Evolutionary conservation across 2,888 invertebrate genomes (phyloP), one percentile per base, ranked within the genome.

Genomic region (Synanthedon andrenaeformis): DNA sequence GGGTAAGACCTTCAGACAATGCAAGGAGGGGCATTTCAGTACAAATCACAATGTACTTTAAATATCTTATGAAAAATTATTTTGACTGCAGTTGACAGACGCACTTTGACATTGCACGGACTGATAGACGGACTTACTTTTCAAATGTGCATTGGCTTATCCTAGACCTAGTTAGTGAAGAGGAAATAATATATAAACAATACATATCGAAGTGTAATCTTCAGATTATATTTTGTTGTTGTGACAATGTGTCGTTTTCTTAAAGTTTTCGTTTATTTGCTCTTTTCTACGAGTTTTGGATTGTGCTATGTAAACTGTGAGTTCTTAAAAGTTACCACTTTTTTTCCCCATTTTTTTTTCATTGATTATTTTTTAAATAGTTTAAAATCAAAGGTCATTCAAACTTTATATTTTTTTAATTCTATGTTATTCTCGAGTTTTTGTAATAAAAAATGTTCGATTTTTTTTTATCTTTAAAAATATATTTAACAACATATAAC

Each of bases 1-100:
- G 86, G 87, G 87, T 79, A 72, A 81, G 79, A 70, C 87, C 87
- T 87, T 86, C 81, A 71, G 71, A 69, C 65, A 61, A 59, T 66
- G 65, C 68, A 72, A 73, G 79, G 79, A 76, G 77, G 76, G 74
- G 67, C 65, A 67, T 67, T 73, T 76, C 72, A 70, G 70, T 76
- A 79, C 82, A 84, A 84, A 84, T 82, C 79, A 82, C 79, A 78
- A 74, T 71, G 72, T 71, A 71, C 74, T 76, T 85, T 81, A 82
- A 74, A 85, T 82, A 80, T 83, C 78, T 76, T 81, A 78, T 79
- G 76, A 74, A 75, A 78, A 74, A 76, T 74, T 72, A 69, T 64
- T 62, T 66, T 63, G 66, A 63, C 57, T 62, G 73, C 73, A 82
- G 79, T 82, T 56, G 63, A 67, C 68, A 70, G 67, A 71, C 72